Base-by-base conservation (phyloP, 1,140 invertebrate species). In the Drosophila pseudoobscura region DNA sequence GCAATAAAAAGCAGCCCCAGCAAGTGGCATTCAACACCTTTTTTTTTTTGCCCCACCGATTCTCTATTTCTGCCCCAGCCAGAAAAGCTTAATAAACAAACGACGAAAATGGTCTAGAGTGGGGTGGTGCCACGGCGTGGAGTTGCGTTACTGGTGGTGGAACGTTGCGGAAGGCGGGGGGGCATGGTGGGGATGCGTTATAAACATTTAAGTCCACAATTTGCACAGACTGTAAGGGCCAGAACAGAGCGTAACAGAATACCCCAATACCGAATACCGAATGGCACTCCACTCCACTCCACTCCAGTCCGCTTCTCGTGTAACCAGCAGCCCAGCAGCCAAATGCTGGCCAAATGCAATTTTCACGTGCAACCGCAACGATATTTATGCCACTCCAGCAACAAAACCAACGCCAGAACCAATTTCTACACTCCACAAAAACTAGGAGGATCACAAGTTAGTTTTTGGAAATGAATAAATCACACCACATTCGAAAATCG, bases 131-230 rank as follows among this genome's bases (percentile, higher is more conserved):
- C 44, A 59, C 20, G 20, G 35, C 5, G 62, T 47, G 56, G 22
- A 29, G 31, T 35, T 3, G 11, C 35, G 35, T 11, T 39, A 13
- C 2, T 55, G 52, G 31, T 39, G 44, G 13, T 8, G 47, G 45
- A 43, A 39, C 35, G 55, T 58, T 13, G 26, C 43, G 64, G 15
- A 15, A 15, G 15, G 55, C 0, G 17, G 17, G 17, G 54, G 62
- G 15, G 22, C 35, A 22, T 43, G 61, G 39, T 78, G 35, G 58
- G 70, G 72, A 56, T 65, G 66, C 66, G 72, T 80, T 73, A 88
- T 83, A 88, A 88, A 83, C 83, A 88, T 88, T 88, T 88, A 88
- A 88, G 83, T 88, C 75, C 83, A 88, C 83, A 88, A 88, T 88
- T 88, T 88, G 83, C 78, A 83, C 83, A 88, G 65, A 71, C 69